These are phyloP conservation scores for Samia ricini DNA, from an alignment of 1,140 invertebrate genomes.

Conservation along the genomic window DNA sequence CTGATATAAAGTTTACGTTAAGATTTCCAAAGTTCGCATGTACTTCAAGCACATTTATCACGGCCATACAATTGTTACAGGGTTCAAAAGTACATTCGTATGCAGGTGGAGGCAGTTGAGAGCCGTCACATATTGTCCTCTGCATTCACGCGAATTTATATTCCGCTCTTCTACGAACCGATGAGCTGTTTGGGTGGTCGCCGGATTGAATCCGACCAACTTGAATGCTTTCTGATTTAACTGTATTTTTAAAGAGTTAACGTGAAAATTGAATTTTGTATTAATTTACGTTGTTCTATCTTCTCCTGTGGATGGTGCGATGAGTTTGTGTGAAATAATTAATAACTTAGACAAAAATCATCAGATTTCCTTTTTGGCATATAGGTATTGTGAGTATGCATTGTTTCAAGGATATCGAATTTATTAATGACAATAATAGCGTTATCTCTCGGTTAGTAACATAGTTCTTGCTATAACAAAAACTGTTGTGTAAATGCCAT, in stretches of 20 bases:
- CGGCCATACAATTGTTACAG: constrained; percentile 10
- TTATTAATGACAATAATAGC: too few relatives aligned
- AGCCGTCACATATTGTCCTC: constrained; percentile 3
- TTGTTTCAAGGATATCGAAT: too few relatives aligned
- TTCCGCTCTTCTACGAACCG: constrained; percentile 22
- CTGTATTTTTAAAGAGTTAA: neutral
- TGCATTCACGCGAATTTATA: constrained; percentile 25
- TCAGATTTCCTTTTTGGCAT: too few relatives aligned
- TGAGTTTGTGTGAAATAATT: too few relatives aligned
- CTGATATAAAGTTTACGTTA: neutral
- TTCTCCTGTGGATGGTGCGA: too few relatives aligned
- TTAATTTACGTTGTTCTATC: too few relatives aligned
- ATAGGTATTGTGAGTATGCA: too few relatives aligned
- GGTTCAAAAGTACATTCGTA: constrained; percentile 16
- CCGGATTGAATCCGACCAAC: neutral
- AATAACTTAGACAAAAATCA: too few relatives aligned
- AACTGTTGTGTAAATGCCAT: too few relatives aligned
- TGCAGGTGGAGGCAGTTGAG: constrained; percentile 4
- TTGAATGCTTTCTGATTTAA: neutral
- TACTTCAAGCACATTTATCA: constrained; percentile 1
- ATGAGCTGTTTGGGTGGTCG: constrained; percentile 19
- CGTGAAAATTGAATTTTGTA: too few relatives aligned
- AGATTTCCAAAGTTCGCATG: neutral
- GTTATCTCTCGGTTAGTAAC: too few relatives aligned
- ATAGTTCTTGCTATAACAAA: too few relatives aligned